A percentile compares a stretch with the other conserved stretches of the same genome.
These are phyloP conservation scores for Araneus ventricosus DNA, from an alignment of 1,140 invertebrate species.

Conservation along the genomic window DNA sequence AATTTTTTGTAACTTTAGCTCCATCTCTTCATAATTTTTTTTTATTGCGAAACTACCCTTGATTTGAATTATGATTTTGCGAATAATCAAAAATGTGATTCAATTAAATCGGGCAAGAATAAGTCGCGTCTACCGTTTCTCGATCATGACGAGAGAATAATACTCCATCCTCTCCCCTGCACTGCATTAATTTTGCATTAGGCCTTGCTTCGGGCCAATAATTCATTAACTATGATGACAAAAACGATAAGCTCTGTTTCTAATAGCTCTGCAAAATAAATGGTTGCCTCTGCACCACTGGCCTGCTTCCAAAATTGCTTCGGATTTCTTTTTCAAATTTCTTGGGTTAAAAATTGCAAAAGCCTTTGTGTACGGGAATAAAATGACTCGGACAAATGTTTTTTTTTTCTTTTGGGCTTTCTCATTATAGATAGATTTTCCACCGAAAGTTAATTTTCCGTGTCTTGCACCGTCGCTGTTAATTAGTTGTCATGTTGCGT, in stretches of 20 bases:
- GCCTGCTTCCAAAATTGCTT: slow-evolving; percentile 36
- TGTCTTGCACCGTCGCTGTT: background rate
- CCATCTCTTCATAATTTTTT: background rate
- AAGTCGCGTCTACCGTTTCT: background rate
- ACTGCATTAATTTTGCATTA: slow-evolving; percentile 44
- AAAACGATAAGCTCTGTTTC: slow-evolving; percentile 56
- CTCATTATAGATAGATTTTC: slow-evolving; percentile 30
- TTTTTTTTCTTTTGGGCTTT: background rate
- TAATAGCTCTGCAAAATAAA: slow-evolving; percentile 55
- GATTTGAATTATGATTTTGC: background rate
- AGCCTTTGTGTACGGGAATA: background rate
- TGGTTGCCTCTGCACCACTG: slow-evolving; percentile 13
- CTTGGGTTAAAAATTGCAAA: slow-evolving; percentile 10
- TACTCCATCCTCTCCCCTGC: background rate
- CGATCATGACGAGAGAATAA: background rate
- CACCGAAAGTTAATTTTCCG: background rate
- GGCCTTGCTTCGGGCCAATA: background rate
- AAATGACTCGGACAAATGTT: background rate
- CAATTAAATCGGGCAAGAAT: background rate
- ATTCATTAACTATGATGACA: slow-evolving; percentile 61
- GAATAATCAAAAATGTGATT: background rate
- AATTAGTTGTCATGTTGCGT: slow-evolving; percentile 23
- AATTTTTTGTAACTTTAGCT: no score
- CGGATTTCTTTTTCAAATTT: background rate
- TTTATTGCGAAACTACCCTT: background rate